These are phyloP conservation scores for Agriopis leucophaearia DNA, from an alignment of 2,888 invertebrate genomes.

Conservation along the genomic window DNA sequence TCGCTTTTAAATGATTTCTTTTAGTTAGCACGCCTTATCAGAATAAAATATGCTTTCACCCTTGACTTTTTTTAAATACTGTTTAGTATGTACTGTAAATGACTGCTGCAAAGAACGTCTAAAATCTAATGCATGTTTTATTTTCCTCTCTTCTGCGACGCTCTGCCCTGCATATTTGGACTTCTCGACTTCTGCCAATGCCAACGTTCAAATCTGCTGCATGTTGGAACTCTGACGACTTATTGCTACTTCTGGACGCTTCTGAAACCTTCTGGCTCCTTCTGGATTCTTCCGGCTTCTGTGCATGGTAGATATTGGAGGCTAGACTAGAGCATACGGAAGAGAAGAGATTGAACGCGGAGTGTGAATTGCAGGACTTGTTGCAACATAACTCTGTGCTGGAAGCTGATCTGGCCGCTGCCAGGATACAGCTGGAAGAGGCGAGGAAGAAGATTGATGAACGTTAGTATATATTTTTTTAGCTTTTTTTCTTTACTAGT, in stretches of 20 bases:
- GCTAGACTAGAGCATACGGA: constrained; percentile 88
- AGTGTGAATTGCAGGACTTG: constrained; percentile 87
- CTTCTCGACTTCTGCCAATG: constrained; percentile 55
- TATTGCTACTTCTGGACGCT: constrained; percentile 22
- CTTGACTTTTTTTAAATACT: constrained; percentile 1
- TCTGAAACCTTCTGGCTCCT: constrained; percentile 46
- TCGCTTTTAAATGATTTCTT: not conserved
- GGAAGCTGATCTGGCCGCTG: constrained; percentile 85
- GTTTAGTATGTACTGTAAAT: not conserved
- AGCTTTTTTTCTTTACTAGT: not conserved
- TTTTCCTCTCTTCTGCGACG: constrained; percentile 61
- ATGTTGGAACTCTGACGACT: constrained; percentile 38
- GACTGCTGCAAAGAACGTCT: constrained; percentile 25
- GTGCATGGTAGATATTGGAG: constrained; percentile 84
- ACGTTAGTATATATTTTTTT: constrained; percentile 65
- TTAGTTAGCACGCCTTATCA: constrained; percentile 1
- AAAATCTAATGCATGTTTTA: constrained; percentile 78
- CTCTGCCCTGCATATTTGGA: constrained; percentile 48
- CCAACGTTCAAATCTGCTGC: constrained; percentile 39
- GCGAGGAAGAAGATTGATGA: constrained; percentile 69
- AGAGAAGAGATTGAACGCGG: constrained; percentile 88
- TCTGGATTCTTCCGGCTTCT: constrained; percentile 44
- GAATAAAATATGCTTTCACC: constrained; percentile 18
- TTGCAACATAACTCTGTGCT: constrained; percentile 89
- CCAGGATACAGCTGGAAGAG: constrained; percentile 79